Base-by-base conservation (phyloP, 92 coral and sea anemone species). In the Porites cylindrica region DNA sequence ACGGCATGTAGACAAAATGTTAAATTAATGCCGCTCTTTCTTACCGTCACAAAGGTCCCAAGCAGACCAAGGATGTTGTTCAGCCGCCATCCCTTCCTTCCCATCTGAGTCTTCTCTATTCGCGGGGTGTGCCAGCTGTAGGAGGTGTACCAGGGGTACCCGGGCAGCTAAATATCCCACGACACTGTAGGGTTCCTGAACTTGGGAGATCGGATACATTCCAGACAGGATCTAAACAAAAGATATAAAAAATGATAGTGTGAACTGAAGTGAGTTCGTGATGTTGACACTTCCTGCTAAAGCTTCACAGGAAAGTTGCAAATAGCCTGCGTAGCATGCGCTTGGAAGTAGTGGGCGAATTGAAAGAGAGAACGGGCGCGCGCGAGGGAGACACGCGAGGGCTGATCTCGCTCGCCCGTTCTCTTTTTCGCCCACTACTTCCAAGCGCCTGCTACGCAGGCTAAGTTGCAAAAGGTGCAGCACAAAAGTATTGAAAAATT, bases 31-130 rank as follows among this genome's bases (percentile, higher is more conserved):
- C n/a, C 20, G 7, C 2, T 38, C 26, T n/a, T 71, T 43, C 88
- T 86, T 87, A 96, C 99, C 98, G 81, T 96, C 98, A 88, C 99
- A 96, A 63, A 96, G 88, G 72, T 95, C 98, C 98, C 98, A 93
- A 54, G 99, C 96, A 43, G 99, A 96, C 99, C 99, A 96, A 75
- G 89, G 81, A 50, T 86, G 96, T 23, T 63, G 77, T 69, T 66
- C 76, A 38, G 53, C 77, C 1, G 83, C 92, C 65, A 38, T 75
- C 70, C 82, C 78, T 61, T 89, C 95, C 77, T 84, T 89, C 6
- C 70, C 88, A 56, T 85, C 92, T 4, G 91, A 83, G 56, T 77
- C 89, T n/a, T 85, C 93, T 77, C 86, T 88, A 61, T 85, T 84
- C 58, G 62, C 70, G n/a, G 99, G 98, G 54, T 91, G 99, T 7